Base-by-base conservation (phyloP, 2,888 invertebrate genomes). In the Harpalus rufipes region DNA sequence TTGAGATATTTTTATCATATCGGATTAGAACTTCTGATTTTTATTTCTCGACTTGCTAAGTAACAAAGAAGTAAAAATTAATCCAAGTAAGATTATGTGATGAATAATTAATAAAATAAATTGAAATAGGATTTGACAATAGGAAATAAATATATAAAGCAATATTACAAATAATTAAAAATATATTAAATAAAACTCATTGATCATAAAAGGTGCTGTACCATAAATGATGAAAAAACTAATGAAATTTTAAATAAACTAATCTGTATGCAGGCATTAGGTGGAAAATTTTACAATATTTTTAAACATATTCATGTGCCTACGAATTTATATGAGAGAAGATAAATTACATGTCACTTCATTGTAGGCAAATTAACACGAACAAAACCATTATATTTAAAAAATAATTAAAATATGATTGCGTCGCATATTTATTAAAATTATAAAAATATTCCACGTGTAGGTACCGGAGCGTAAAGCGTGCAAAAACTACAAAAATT, bases 371-470 rank as follows among this genome's bases (percentile, higher is more conserved):
- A 59, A 59, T 16, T 59, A 59, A 59, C 16, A 59, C 16, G 25
- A n/a, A 68, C n/a, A 68, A 16, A n/a, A 16, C 68, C 16, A 68
- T 68, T 68, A 74, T 25, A 39, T 41, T 74, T 18, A 74, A 44
- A 74, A 39, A 41, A 74, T 16, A 41, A 74, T 74, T 74, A 39
- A 14, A 41, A 74, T n/a, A 7, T 39, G 14, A 41, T 21, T 68
- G 74, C 41, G 18, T 21, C 25, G 39, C 68, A 68, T 16, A 72
- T 44, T 78, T 58, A 78, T 78, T 56, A 78, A 78, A 78, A 39
- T 78, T 58, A 58, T 78, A 56, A 58, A 78, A 78, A 58, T 78
- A 74, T 74, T 74, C 51, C 44, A 44, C 72, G 41, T 74, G 72
- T 7, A 74, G 72, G 18, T 74, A 74, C 8, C 1, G 44, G 16